Evolutionary conservation across 2,797 vertebrate genomes (phyloP).

Genomic region (Heteromormyrus szaboi): DNA sequence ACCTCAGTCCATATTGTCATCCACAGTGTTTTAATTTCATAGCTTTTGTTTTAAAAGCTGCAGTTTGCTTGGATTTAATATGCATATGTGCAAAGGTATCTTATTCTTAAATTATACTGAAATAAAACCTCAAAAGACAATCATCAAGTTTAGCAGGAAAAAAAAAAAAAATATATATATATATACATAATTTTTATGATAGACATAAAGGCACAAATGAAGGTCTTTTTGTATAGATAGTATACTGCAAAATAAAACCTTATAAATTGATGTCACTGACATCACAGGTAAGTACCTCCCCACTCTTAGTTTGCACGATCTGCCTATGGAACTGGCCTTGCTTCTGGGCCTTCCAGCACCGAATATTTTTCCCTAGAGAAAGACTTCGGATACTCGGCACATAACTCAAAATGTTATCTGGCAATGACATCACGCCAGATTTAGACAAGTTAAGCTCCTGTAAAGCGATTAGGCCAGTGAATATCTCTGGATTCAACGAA

Average conservation of each 20-base stretch:
- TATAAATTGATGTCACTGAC: conserved; percentile 48
- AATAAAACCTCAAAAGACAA: conserved; percentile 24
- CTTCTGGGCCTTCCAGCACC: conserved; percentile 79
- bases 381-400: conserved; percentile 83
- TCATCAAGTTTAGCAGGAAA: conserved; percentile 28
- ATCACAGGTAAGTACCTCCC: conserved; percentile 72
- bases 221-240: conserved; percentile 17
- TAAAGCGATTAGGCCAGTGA: conserved; percentile 72
- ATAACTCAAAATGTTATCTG: conserved; percentile 67
- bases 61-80: conserved; percentile 1
- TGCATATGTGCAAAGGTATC: conserved; percentile 24
- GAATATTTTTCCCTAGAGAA: conserved; percentile 61
- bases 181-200: conserved; percentile 9
- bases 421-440: conserved; percentile 66
- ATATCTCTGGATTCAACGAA: conserved; percentile 62
- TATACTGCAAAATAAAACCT: conserved; percentile 17
- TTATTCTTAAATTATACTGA: conserved; percentile 19
- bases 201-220: conserved; percentile 46
- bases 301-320: conserved; percentile 65
- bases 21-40: not conserved
- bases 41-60: not conserved
- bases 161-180: not conserved
- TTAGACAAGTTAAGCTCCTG: conserved; percentile 85
- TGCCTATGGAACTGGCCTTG: conserved; percentile 82
- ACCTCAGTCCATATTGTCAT: conserved; percentile 13